phyloP scores from a whole-genome alignment of 2,113 vertebrate genomes.

The Perca schrenkii region DNA sequence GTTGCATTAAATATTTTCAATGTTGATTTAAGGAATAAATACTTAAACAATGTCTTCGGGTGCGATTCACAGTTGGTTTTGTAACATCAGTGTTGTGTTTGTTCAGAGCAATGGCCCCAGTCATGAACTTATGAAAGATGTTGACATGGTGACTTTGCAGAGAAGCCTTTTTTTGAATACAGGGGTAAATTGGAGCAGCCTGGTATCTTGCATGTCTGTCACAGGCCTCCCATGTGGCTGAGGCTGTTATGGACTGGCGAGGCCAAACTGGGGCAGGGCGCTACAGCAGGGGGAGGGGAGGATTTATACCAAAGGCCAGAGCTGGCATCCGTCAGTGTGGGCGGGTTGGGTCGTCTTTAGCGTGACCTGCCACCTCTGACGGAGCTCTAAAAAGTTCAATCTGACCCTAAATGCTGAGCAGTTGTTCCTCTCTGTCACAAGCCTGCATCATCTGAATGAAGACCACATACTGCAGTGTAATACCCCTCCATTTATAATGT shows the following conservation, averaged over 20 bases:
- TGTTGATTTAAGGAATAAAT: constrained; percentile 37
- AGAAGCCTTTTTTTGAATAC: constrained; percentile 56
- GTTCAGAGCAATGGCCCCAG: constrained; percentile 6
- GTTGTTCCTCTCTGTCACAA: constrained; percentile 67
- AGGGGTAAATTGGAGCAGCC: constrained; percentile 58
- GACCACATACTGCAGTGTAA: constrained; percentile 6
- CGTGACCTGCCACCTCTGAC: constrained; percentile 81
- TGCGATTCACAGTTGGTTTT: constrained; percentile 17
- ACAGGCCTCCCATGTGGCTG: constrained; percentile 75
- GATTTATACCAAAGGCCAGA: constrained; percentile 61
- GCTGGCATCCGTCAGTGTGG: constrained; percentile 77
- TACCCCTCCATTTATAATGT: constrained; percentile 4
- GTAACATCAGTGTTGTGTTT: constrained; percentile 15
- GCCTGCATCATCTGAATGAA: constrained; percentile 43
- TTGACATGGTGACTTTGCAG: constrained; percentile 43
- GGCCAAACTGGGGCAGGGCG: constrained; percentile 66
- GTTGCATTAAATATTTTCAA: constrained; percentile 23
- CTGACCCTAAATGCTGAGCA: constrained; percentile 78
- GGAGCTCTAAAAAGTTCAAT: constrained; percentile 75
- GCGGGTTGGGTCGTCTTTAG: constrained; percentile 69
- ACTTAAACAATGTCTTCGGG: neutral
- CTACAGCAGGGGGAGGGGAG: constrained; percentile 38
- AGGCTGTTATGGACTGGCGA: constrained; percentile 72
- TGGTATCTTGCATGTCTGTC: constrained; percentile 63
- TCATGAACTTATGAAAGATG: constrained; percentile 44